These are phyloP conservation scores for Pentamera pediparva DNA, from an alignment of 53 echinoderm and acorn worm species.

Conservation along the genomic window DNA sequence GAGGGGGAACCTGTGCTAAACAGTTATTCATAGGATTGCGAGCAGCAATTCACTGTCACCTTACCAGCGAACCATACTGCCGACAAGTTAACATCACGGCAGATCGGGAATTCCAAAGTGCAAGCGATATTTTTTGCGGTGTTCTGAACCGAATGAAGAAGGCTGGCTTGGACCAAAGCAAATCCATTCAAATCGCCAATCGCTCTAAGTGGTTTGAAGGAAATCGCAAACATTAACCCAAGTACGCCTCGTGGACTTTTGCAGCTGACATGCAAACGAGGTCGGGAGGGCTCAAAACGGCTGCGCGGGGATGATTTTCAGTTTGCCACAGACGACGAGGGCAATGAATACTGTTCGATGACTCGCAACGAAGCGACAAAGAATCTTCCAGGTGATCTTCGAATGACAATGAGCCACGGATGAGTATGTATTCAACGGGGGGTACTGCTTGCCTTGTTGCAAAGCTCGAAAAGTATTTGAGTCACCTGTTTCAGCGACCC, in stretches of 20 bases:
- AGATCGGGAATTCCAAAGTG: neutral
- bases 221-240: neutral
- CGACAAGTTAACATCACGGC: neutral
- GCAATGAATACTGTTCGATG: neutral
- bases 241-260: neutral
- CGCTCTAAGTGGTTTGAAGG: neutral
- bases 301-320: neutral
- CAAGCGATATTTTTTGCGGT: conserved; percentile 7
- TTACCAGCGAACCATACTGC: neutral
- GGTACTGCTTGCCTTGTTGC: no score
- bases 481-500: no score
- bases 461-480: no score
- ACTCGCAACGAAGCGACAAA: neutral
- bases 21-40: neutral
- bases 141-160: neutral
- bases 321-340: conserved; percentile 5
- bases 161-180: neutral
- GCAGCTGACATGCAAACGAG: conserved; percentile 15
- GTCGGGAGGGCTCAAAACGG: conserved; percentile 9
- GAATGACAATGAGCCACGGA: no score
- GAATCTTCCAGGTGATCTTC: neutral
- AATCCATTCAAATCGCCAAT: neutral
- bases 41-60: neutral
- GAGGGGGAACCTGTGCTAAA: neutral
- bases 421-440: no score